A percentile compares a stretch with the other conserved stretches of the same genome.
Conservation (phyloP, 2,888 invertebrate genomes). For the Incurvaria masculella region DNA sequence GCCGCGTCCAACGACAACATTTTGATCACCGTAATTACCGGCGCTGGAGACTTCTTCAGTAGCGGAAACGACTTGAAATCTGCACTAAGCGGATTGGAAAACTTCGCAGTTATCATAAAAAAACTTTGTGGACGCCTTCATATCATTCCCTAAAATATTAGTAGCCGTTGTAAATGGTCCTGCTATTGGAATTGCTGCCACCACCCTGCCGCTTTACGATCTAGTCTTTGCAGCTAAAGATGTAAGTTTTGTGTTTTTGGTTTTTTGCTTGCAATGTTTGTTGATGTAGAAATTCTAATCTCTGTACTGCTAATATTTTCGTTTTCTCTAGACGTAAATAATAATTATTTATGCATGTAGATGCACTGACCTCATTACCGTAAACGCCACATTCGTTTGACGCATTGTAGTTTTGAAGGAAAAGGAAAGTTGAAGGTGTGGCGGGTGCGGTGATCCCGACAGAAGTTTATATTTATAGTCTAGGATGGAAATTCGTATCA, state of each 20-base stretch:
- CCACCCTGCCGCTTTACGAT: conserved; percentile 83
- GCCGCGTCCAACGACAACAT: conserved; percentile 66
- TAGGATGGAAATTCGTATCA: no score
- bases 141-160: conserved; percentile 84
- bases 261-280: conserved; percentile 23
- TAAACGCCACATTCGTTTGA: no score
- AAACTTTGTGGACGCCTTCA: conserved; percentile 70
- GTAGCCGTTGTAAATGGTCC: conserved; percentile 92
- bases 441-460: no score
- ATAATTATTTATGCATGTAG: no score
- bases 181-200: conserved; percentile 87
- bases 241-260: no score
- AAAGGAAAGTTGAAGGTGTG: no score
- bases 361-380: no score
- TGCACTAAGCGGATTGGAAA: conserved; percentile 11
- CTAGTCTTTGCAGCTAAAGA: conserved; percentile 83
- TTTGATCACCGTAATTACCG: conserved; percentile 72
- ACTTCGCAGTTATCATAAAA: conserved; percentile 34
- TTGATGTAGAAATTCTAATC: no score
- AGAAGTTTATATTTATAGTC: no score
- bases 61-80: conserved; percentile 75
- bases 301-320: no score
- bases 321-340: no score
- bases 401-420: no score
- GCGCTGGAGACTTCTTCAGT: conserved; percentile 75